These are phyloP conservation scores for Limenitis arthemis DNA, from an alignment of 2,888 invertebrate species.

Conservation along the genomic window DNA sequence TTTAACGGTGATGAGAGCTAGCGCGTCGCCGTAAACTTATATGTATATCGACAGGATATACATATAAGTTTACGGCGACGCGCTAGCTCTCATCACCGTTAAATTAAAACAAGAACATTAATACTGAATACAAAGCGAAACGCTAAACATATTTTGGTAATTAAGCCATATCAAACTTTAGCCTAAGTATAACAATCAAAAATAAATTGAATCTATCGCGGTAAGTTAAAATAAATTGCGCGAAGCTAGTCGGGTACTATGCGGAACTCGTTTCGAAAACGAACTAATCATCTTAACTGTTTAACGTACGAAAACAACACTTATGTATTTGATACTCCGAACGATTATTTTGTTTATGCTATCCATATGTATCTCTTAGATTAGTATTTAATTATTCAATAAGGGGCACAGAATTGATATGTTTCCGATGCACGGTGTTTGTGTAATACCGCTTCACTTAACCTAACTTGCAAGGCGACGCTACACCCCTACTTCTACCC, in stretches of 20 bases:
- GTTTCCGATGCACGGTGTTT: conserved; percentile 82
- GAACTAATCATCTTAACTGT: conserved; percentile 42
- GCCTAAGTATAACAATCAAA: conserved; percentile 54
- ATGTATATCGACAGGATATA: conserved; percentile 72
- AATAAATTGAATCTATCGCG: conserved; percentile 49
- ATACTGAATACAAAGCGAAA: conserved; percentile 66
- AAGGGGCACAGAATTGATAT: conserved; percentile 87
- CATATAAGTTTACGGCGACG: conserved; percentile 60
- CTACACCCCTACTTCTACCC: conserved; percentile 65
- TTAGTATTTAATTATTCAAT: conserved; percentile 72
- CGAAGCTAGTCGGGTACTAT: conserved; percentile 60
- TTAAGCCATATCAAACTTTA: conserved; percentile 56
- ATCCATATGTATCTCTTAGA: conserved; percentile 70
- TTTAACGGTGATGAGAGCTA: conserved; percentile 46
- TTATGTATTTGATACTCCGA: conserved; percentile 68
- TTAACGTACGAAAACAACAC: conserved; percentile 64
- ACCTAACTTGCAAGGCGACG: conserved; percentile 69
- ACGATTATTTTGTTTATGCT: conserved; percentile 64
- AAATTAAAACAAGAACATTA: conserved; percentile 56
- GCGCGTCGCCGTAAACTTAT: conserved; percentile 55
- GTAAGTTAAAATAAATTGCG: conserved; percentile 52
- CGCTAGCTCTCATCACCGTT: conserved; percentile 46
- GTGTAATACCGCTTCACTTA: conserved; percentile 73
- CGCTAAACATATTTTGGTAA: conserved; percentile 65
- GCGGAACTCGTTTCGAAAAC: conserved; percentile 41